A percentile compares a stretch with the other conserved stretches of the same genome.
These are phyloP conservation scores for Astyanax mexicanus DNA, from an alignment of 2,797 vertebrate species.

Conservation along the genomic window DNA sequence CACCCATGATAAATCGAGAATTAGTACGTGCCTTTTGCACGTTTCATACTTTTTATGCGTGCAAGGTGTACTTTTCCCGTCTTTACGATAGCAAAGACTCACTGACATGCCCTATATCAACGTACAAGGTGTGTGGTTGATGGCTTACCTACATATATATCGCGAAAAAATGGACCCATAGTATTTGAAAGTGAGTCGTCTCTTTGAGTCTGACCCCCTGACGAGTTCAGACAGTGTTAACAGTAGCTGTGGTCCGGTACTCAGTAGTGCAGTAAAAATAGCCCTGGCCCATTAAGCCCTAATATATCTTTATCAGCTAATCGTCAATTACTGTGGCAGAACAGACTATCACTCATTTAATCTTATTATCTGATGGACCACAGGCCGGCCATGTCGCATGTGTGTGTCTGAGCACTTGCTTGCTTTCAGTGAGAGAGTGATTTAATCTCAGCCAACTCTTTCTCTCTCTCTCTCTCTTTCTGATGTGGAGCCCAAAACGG, in stretches of 20 bases:
- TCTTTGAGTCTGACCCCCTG: not conserved
- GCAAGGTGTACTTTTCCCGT: no score
- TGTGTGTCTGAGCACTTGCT: slow-evolving; percentile 24
- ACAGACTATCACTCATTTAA: slow-evolving; percentile 69
- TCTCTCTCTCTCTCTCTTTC: not conserved
- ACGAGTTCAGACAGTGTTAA: not conserved
- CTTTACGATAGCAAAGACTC: no score
- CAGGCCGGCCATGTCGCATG: slow-evolving; percentile 38
- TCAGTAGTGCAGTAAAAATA: slow-evolving; percentile 66
- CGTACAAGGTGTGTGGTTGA: no score
- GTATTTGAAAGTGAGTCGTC: not conserved
- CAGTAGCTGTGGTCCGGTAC: slow-evolving; percentile 12
- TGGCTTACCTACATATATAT: no score
- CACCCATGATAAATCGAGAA: no score
- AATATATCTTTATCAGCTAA: slow-evolving; percentile 76
- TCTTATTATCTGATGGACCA: slow-evolving; percentile 72
- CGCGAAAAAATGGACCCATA: no score
- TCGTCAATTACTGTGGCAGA: slow-evolving; percentile 74
- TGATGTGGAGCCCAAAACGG: not conserved
- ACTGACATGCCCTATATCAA: no score
- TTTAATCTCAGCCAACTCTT: slow-evolving; percentile 24
- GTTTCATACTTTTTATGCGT: no score
- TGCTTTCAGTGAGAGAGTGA: slow-evolving; percentile 23
- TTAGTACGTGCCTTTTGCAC: no score
- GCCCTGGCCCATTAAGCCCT: slow-evolving; percentile 67